phyloP scores from a whole-genome alignment of 2,888 invertebrate species.

The Listrodromus nycthemerus region DNA sequence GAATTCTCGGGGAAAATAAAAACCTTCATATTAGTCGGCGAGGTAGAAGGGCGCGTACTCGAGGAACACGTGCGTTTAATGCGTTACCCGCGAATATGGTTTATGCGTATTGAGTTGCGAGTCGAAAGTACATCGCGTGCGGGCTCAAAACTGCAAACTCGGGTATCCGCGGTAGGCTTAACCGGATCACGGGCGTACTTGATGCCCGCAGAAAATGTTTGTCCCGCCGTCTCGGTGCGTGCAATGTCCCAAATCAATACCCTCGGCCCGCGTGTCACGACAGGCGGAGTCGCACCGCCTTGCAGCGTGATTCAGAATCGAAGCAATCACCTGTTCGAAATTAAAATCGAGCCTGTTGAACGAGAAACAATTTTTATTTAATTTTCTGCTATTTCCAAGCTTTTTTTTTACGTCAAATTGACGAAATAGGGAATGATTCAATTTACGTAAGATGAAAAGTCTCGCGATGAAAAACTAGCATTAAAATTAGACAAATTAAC shows the following conservation, averaged over 20 bases:
- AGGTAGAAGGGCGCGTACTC: not conserved
- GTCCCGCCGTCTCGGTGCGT: slow-evolving; percentile 71
- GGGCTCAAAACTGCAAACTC: not conserved
- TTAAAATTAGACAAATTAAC: too few relatives aligned
- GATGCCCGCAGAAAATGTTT: slow-evolving; percentile 69
- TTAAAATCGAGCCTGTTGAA: not conserved
- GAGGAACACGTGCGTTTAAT: slow-evolving; percentile 37
- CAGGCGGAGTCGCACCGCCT: slow-evolving; percentile 7
- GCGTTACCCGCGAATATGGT: not conserved
- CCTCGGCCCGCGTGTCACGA: slow-evolving; percentile 62
- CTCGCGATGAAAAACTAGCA: too few relatives aligned
- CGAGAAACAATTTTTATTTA: too few relatives aligned
- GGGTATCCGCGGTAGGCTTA: slow-evolving; percentile 31
- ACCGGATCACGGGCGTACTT: slow-evolving; percentile 49
- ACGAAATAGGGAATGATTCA: too few relatives aligned
- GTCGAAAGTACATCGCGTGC: slow-evolving; percentile 40
- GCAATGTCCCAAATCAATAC: slow-evolving; percentile 76
- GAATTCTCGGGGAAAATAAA: slow-evolving; percentile 11
- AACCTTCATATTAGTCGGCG: not conserved
- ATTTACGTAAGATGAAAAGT: too few relatives aligned
- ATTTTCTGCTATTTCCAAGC: too few relatives aligned
- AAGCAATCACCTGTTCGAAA: not conserved
- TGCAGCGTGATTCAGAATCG: slow-evolving; percentile 49
- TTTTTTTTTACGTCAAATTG: too few relatives aligned
- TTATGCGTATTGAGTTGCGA: not conserved